Evolutionary conservation across 2,113 vertebrate species (phyloP), one percentile per base, ranked within the genome.

Genomic region (Xiphophorus hellerii): DNA sequence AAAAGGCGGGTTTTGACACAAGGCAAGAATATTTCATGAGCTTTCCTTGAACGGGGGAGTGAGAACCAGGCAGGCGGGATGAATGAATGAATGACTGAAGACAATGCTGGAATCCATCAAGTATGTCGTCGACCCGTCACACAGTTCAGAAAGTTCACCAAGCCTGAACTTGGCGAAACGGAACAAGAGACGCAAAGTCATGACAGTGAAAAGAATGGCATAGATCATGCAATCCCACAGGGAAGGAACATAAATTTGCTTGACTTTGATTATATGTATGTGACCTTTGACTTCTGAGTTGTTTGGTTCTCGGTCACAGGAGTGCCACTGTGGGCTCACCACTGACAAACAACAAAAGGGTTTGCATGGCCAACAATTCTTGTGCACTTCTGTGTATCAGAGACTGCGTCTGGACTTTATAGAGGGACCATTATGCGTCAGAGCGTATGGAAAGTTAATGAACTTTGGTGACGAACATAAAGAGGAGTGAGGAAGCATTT

Each of bases 251-350:
- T 29, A 29, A 83, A 78, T 78, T 81, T 82, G 81, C 81, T 86
- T 0, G 27, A 77, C 75, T 48, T 25, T 11, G 83, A 65, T 70
- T 15, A 72, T 62, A 76, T 75, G 78, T 60, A 73, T 79, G 67
- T 30, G 66, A 62, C 85, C 81, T 90, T 71, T 89, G 88, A 84
- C 85, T 71, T 85, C 68, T 83, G 89, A 86, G 74, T 84, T 15
- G 1, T 51, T 69, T 37, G 79, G 82, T 87, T 83, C 87, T 70
- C 66, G 76, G 80, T 76, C 85, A 87, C 42, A 70, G 78, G 69
- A 81, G 66, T 28, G 11, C 58, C 15, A 74, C 79, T 75, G 89
- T 89, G 88, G 88, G 87, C 83, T 29, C 71, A 76, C 72, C 82
- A 60, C 82, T 84, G 63, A 81, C 83, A 90, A 85, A 90, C 88